Base-by-base conservation (phyloP, 2,797 vertebrate genomes). In the Knipowitschia caucasica region DNA sequence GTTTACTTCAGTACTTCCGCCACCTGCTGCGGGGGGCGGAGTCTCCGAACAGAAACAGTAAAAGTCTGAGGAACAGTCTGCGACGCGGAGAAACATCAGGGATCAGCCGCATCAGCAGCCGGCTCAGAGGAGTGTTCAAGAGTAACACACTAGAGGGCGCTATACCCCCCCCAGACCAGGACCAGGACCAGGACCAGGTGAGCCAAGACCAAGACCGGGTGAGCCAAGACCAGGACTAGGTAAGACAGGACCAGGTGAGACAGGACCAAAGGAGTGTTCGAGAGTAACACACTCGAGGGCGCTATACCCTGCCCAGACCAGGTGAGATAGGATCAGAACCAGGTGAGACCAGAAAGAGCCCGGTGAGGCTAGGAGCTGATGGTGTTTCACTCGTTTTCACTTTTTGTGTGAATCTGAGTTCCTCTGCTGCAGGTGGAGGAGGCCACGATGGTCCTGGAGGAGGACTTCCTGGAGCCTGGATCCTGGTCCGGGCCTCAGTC, bases 81-180 rank as follows among this genome's bases (percentile, higher is more conserved):
- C 96, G 92, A 62, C 93, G 94, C 34, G 94, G 93, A n/a, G 96
- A 99, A 74, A 83, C 94, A 0, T 98, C 93, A 40, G 94, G 92
- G 21, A 99, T 99, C 86, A 92, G 93, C 81, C 91, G 89, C 59
- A 94, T 99, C 30, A 93, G 96, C 55, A 97, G 92, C 73, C 95
- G 89, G 79, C 92, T 99, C 71, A 98, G 98, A 87, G 94, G 94
- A 0, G 96, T 99, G 7, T 99, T 99, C 81, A 93, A 89, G 78
- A 98, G 93, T 71, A 92, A 90, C 7, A 91, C 95, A 0, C 91
- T 95, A 93, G 96, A 99, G 77, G 96, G 96, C 10, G 88, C 93
- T 33, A 84, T 98, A 73, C 78, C 92, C 95, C 95, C 0, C 89
- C 87, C 27, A 88, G 91, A 77, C 84, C 54, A 61, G 89, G 69